These are phyloP conservation scores for Sphaerodactylus townsendi DNA, from an alignment of 2,113 vertebrate genomes.

Conservation along the genomic window DNA sequence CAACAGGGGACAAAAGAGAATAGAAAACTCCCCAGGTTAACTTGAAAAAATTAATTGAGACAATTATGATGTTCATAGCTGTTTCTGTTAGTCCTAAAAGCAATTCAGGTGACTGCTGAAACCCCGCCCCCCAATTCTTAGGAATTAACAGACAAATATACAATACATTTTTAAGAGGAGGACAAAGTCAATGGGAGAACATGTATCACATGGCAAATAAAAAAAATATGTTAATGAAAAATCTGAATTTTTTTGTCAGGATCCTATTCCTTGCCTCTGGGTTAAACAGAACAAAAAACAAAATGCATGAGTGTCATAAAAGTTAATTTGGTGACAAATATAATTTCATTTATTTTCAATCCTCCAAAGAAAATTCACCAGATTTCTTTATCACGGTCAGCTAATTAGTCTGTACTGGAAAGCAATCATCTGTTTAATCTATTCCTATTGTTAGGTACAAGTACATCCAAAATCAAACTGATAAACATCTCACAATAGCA, in stretches of 20 bases:
- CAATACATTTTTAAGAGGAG: not conserved
- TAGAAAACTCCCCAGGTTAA: too few species aligned
- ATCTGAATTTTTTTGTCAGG: not conserved
- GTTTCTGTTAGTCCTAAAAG: not conserved
- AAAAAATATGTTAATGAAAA: not conserved
- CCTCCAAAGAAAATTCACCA: conserved; percentile 25
- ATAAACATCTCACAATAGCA: conserved; percentile 31
- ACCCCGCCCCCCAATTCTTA: not conserved
- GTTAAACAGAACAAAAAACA: conserved; percentile 8
- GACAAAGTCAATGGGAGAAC: not conserved
- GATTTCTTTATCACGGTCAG: conserved; percentile 27
- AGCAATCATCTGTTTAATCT: conserved; percentile 31
- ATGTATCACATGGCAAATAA: not conserved
- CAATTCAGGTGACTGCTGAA: not conserved
- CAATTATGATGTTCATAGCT: not conserved
- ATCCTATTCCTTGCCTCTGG: not conserved
- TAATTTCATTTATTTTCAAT: conserved; percentile 21
- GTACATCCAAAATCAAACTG: conserved; percentile 22
- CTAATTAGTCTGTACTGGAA: conserved; percentile 23
- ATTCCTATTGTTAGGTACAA: conserved; percentile 32
- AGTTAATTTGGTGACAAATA: conserved; percentile 19
- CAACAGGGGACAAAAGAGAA: too few species aligned
- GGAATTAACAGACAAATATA: not conserved
- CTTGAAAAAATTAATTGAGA: too few species aligned
- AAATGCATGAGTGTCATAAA: not conserved